Evolutionary conservation across 2,888 invertebrate species (phyloP).

Genomic region (Xylocampa areola): DNA sequence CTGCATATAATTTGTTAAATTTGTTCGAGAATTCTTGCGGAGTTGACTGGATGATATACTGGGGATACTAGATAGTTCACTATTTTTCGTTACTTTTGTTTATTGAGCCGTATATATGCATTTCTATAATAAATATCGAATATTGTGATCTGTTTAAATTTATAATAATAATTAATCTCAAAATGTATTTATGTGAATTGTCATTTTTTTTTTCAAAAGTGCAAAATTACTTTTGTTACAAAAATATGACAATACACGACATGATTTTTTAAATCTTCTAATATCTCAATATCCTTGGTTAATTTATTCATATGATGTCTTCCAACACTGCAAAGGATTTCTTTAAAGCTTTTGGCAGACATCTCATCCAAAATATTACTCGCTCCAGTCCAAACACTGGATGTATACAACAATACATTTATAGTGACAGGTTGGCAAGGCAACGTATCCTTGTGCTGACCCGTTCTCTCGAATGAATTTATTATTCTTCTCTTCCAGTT

Average conservation of each 20-base stretch:
- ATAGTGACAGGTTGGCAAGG: conserved; percentile 18
- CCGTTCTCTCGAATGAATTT: conserved; percentile 26
- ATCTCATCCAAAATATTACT: conserved; percentile 11
- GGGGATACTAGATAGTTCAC: conserved; percentile 20
- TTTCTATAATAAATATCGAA: too few species aligned
- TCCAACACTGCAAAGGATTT: too few species aligned
- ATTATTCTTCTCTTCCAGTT: conserved; percentile 3
- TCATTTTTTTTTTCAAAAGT: too few species aligned
- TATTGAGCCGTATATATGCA: conserved; percentile 6
- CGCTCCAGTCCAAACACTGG: conserved; percentile 10
- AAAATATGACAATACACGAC: too few species aligned
- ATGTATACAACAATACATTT: conserved; percentile 34
- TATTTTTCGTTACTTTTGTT: conserved; percentile 6
- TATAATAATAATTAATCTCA: too few species aligned
- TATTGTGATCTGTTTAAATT: too few species aligned
- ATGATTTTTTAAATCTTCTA: too few species aligned
- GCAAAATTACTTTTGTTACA: too few species aligned
- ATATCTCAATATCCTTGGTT: too few species aligned
- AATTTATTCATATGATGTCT: too few species aligned
- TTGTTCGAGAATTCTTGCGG: conserved; percentile 41
- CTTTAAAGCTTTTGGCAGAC: not conserved
- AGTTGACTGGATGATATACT: conserved; percentile 47
- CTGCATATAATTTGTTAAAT: conserved; percentile 53
- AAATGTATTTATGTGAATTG: too few species aligned
- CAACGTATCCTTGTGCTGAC: conserved; percentile 19